These are phyloP conservation scores for Drosophila paulistorum DNA, from an alignment of 1,140 invertebrate genomes.

Conservation along the genomic window DNA sequence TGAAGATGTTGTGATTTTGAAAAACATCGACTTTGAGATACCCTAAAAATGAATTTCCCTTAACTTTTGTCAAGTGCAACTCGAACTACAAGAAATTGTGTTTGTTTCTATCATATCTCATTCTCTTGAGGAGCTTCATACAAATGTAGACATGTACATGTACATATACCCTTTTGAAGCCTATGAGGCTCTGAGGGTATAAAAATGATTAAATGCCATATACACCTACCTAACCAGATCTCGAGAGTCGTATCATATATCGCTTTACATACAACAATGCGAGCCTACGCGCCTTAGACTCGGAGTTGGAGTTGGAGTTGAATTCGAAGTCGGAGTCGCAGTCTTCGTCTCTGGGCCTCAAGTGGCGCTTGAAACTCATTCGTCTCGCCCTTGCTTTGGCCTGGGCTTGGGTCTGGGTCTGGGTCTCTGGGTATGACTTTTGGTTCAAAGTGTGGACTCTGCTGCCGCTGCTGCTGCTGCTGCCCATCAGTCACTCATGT, in stretches of 20 bases:
- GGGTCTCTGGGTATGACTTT: neutral
- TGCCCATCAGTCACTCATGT: slow-evolving; percentile 64
- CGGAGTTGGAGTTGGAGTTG: slow-evolving; percentile 3
- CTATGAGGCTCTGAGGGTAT: neutral
- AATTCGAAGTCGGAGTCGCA: neutral
- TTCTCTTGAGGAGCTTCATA: neutral
- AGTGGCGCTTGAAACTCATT: slow-evolving; percentile 54
- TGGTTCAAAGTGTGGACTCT: neutral
- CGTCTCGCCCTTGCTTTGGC: neutral
- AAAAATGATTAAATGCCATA: slow-evolving; percentile 28
- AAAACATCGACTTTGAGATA: neutral
- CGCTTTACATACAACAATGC: slow-evolving; percentile 52
- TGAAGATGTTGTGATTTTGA: neutral
- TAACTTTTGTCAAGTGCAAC: too few relatives aligned
- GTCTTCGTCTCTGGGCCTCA: slow-evolving; percentile 34
- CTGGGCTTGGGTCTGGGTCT: neutral
- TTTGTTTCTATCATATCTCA: too few relatives aligned
- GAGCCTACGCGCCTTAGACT: slow-evolving; percentile 58
- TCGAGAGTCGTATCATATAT: slow-evolving; percentile 12
- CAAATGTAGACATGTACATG: too few relatives aligned
- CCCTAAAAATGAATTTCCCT: neutral
- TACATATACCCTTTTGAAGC: neutral
- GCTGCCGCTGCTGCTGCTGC: neutral
- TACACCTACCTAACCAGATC: slow-evolving; percentile 49
- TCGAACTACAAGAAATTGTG: neutral